These are phyloP conservation scores for Acleris literana DNA, from an alignment of 2,888 invertebrate species.

Conservation along the genomic window DNA sequence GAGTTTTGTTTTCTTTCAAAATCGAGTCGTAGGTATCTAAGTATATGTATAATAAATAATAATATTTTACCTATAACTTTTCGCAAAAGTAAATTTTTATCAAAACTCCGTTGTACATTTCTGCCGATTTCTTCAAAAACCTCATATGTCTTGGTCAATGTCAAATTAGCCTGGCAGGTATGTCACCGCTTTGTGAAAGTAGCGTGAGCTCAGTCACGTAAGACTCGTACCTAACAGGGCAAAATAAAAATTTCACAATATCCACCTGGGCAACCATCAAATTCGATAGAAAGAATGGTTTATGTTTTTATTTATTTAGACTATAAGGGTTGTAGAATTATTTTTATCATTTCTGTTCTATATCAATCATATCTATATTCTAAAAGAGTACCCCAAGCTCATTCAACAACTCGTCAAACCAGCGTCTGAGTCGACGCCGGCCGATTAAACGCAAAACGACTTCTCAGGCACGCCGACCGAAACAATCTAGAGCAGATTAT, in stretches of 20 bases:
- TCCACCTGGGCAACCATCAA: slow-evolving; percentile 12
- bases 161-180: slow-evolving; percentile 20
- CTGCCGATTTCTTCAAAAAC: not conserved
- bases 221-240: slow-evolving; percentile 35
- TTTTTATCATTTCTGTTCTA: too few relatives aligned
- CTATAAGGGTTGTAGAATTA: too few relatives aligned
- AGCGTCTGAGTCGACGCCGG: not conserved
- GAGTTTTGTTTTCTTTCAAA: too few relatives aligned
- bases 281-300: slow-evolving; percentile 5
- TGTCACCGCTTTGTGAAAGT: slow-evolving; percentile 24
- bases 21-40: too few relatives aligned
- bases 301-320: too few relatives aligned
- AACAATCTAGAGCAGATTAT: slow-evolving; percentile 35
- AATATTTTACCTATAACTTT: not conserved
- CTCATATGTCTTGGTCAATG: slow-evolving; percentile 31
- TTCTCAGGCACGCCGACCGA: slow-evolving; percentile 26
- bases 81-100: not conserved
- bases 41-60: too few relatives aligned
- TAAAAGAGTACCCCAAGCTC: too few relatives aligned
- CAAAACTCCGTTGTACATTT: not conserved
- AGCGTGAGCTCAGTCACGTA: slow-evolving; percentile 31
- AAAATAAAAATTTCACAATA: slow-evolving; percentile 29
- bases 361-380: too few relatives aligned
- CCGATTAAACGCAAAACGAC: slow-evolving; percentile 22
- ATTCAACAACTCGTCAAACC: too few relatives aligned